phyloP scores from a whole-genome alignment of 2,113 vertebrate species.

The Sigmodon hispidus region DNA sequence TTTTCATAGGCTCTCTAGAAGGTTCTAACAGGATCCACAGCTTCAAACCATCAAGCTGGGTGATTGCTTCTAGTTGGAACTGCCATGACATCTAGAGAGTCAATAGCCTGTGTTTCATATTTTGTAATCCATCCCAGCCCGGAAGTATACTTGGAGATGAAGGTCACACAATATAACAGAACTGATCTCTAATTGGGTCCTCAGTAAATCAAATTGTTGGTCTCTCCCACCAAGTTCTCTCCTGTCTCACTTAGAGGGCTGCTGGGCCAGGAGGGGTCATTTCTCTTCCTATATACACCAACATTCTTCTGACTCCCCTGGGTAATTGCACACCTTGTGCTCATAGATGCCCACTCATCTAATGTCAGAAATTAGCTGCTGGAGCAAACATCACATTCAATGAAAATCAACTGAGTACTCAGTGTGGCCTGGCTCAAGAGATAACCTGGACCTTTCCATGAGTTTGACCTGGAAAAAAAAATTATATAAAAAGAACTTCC shows the following conservation, averaged over 20 bases:
- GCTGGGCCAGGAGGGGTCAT: not conserved
- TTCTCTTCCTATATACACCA: not conserved
- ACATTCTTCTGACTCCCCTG: not conserved
- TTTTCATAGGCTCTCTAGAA: not conserved
- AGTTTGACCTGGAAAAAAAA: not conserved
- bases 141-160: not conserved
- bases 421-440: not conserved
- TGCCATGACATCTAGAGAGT: not conserved
- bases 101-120: not conserved
- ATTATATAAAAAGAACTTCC: not conserved
- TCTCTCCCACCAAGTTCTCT: not conserved
- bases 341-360: not conserved
- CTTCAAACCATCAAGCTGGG: not conserved
- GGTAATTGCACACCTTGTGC: not conserved
- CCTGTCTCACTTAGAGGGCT: not conserved
- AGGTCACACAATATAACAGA: not conserved
- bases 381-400: not conserved
- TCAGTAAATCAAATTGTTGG: not conserved
- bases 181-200: not conserved
- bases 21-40: not conserved
- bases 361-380: not conserved
- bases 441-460: not conserved
- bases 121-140: not conserved
- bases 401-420: not conserved
- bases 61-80: not conserved